Conservation (phyloP, 2,797 vertebrate species). For the Harpagifer antarcticus region DNA sequence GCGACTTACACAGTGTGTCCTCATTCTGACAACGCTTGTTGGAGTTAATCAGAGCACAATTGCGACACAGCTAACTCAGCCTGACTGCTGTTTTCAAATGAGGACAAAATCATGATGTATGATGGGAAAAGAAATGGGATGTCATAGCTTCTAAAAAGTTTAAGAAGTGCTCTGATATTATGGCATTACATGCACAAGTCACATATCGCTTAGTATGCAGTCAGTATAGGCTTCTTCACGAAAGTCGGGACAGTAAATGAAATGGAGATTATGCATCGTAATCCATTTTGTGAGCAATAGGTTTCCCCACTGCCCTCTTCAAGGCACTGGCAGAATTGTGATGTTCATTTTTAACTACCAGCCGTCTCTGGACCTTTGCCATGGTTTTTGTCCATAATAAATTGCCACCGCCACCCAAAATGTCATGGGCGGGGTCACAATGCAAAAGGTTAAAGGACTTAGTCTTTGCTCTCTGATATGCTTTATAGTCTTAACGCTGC, state of each 20-base stretch:
- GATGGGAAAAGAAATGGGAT: conserved; percentile 8
- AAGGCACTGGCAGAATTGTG: not conserved
- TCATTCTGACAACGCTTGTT: conserved; percentile 56
- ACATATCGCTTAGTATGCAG: not conserved
- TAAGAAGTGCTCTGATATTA: conserved; percentile 1
- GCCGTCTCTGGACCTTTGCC: not conserved
- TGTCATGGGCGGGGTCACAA: not conserved
- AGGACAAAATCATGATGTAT: conserved; percentile 24
- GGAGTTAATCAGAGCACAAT: conserved; percentile 39
- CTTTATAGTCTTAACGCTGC: not conserved
- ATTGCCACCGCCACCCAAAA: not conserved
- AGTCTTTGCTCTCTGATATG: not conserved
- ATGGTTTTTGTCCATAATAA: not conserved
- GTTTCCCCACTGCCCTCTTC: not conserved
- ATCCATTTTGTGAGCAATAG: not conserved
- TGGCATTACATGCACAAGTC: not conserved
- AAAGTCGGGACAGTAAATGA: not conserved
- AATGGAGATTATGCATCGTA: not conserved
- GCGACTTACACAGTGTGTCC: conserved; percentile 40
- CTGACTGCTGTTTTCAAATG: conserved; percentile 50
- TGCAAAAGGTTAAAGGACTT: not conserved
- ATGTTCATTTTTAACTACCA: not conserved
- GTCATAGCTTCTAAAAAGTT: conserved; percentile 21
- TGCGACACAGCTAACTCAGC: conserved; percentile 38
- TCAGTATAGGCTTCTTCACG: not conserved